These are phyloP conservation scores for Drosophila kepulauana DNA, from an alignment of 1,140 invertebrate genomes.

Conservation along the genomic window DNA sequence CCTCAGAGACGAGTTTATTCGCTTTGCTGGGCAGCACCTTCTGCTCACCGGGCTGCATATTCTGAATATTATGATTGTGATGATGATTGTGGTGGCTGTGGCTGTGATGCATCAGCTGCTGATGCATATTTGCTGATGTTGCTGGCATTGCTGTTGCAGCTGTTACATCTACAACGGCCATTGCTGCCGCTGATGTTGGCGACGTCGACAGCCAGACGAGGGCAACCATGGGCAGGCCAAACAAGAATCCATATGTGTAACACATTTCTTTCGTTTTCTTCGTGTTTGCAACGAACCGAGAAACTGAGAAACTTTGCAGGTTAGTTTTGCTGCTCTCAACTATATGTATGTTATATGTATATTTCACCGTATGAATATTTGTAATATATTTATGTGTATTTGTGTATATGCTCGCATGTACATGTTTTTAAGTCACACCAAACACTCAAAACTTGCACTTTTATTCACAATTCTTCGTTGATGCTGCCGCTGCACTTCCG, in stretches of 20 bases:
- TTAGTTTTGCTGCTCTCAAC: slow-evolving; percentile 19
- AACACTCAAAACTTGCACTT: slow-evolving; percentile 44
- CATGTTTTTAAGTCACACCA: slow-evolving; percentile 14
- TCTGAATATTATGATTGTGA: slow-evolving; percentile 24
- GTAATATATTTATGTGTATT: slow-evolving; percentile 3
- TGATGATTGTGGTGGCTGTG: slow-evolving; percentile 31
- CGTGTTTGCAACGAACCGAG: slow-evolving; percentile 8
- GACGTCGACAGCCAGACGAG: slow-evolving; percentile 13
- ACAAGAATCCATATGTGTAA: slow-evolving; percentile 54
- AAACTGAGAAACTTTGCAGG: slow-evolving; percentile 32
- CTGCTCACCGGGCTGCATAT: slow-evolving; percentile 9
- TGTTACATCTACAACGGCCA: slow-evolving; percentile 13
- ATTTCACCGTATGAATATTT: slow-evolving; percentile 15
- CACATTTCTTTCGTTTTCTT: slow-evolving; percentile 58
- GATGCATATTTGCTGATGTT: slow-evolving; percentile 19
- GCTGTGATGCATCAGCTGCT: slow-evolving; percentile 28
- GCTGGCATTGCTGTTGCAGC: slow-evolving; percentile 3
- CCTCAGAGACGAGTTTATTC: slow-evolving; percentile 52
- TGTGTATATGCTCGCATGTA: slow-evolving; percentile 1
- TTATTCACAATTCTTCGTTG: slow-evolving; percentile 4
- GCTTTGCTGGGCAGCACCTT: slow-evolving; percentile 7
- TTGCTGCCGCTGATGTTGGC: slow-evolving; percentile 1
- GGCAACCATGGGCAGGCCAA: slow-evolving; percentile 21
- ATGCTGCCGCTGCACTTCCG: slow-evolving; percentile 3
- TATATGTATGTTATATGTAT: too few relatives aligned